A percentile compares a stretch with the other conserved stretches of the same genome.
Conservation (phyloP, 2,888 invertebrate genomes). For the Choreutis nemorana region DNA sequence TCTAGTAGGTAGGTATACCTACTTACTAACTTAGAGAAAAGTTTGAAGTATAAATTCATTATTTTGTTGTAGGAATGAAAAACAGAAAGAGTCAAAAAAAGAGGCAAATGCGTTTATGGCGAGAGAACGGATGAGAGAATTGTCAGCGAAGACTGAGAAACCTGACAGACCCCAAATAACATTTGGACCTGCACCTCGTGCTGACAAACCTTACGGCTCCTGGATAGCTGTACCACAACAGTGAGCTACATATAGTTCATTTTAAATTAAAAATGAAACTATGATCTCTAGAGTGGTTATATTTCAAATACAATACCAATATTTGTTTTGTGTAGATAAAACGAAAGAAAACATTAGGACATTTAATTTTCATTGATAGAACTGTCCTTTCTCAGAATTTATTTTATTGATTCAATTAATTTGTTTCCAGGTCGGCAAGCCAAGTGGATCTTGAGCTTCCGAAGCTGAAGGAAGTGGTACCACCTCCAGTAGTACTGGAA, state of each 20-base stretch:
- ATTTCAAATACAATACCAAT: too few relatives aligned
- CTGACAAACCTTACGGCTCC: constrained; percentile 75
- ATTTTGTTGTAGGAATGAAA: constrained; percentile 28
- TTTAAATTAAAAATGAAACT: too few relatives aligned
- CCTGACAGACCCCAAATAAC: too few relatives aligned
- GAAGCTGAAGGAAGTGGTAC: constrained; percentile 42
- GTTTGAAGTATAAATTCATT: too few relatives aligned
- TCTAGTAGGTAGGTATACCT: too few relatives aligned
- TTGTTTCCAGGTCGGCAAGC: constrained; percentile 44
- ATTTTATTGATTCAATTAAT: constrained; percentile 12
- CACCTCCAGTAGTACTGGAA: constrained; percentile 54
- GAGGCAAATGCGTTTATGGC: constrained; percentile 44
- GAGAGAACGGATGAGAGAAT: constrained; percentile 59
- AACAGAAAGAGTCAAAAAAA: constrained; percentile 34
- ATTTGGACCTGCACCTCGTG: constrained; percentile 64
- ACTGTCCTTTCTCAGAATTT: constrained; percentile 3
- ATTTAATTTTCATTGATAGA: too few relatives aligned
- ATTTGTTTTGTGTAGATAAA: too few relatives aligned
- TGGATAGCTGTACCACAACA: constrained; percentile 72
- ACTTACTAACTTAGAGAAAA: too few relatives aligned
- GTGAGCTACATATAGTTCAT: too few relatives aligned
- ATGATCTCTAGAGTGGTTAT: too few relatives aligned
- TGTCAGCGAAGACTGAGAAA: constrained; percentile 43
- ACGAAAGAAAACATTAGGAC: too few relatives aligned
- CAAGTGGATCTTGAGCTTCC: constrained; percentile 78